These are phyloP conservation scores for Drosophila bocki DNA, from an alignment of 1,140 invertebrate genomes.

Conservation along the genomic window DNA sequence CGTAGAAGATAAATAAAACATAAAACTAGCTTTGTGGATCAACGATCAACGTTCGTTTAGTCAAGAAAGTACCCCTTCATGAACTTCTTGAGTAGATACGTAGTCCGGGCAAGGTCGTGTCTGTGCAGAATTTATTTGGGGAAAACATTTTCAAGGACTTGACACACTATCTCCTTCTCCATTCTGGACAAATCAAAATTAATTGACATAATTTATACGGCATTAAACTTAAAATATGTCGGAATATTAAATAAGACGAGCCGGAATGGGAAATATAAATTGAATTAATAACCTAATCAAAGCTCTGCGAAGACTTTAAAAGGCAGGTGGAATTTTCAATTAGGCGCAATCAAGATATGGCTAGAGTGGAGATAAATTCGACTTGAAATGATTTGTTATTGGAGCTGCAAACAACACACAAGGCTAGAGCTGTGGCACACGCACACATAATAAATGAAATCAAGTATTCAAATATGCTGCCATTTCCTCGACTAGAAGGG, in stretches of 20 bases:
- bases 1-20: no score
- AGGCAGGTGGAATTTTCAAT: slow-evolving; percentile 22
- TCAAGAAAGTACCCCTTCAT: no score
- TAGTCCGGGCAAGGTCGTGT: no score
- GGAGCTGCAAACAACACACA: slow-evolving; percentile 10
- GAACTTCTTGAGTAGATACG: no score
- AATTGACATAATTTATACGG: slow-evolving; percentile 1
- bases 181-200: no score
- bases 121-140: no score
- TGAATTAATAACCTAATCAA: slow-evolving; percentile 10
- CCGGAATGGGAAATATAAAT: neutral
- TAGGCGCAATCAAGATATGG: slow-evolving; percentile 12
- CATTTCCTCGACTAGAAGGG: slow-evolving; percentile 17
- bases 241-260: neutral
- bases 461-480: slow-evolving; percentile 73
- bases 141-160: no score
- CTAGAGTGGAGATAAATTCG: slow-evolving; percentile 1
- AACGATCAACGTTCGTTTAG: no score
- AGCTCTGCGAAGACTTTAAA: neutral
- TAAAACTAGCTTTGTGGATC: no score
- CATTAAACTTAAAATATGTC: slow-evolving; percentile 9
- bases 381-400: slow-evolving; percentile 23
- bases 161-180: no score
- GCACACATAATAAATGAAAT: slow-evolving; percentile 55
- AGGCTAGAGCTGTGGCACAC: slow-evolving; percentile 10